These are phyloP conservation scores for Aspidapion aeneum DNA, from an alignment of 2,888 invertebrate genomes.

Conservation along the genomic window DNA sequence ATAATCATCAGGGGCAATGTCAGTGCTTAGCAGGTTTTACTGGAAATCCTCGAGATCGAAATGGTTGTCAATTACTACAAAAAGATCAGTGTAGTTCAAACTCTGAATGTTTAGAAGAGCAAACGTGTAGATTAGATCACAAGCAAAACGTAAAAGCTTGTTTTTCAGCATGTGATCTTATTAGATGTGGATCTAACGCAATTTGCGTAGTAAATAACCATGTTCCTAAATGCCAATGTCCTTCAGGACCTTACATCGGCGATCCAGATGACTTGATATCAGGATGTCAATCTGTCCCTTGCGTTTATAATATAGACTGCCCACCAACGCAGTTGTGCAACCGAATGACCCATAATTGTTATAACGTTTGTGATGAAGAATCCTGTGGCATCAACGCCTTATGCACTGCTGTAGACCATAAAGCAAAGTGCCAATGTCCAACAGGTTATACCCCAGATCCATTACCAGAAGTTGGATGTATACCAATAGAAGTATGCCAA, in stretches of 20 bases:
- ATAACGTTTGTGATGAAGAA: conserved; percentile 75
- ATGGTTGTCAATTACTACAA: conserved; percentile 72
- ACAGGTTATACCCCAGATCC: conserved; percentile 79
- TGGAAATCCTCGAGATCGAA: conserved; percentile 87
- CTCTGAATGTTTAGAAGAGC: conserved; percentile 79
- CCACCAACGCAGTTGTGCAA: conserved; percentile 77
- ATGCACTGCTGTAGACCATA: conserved; percentile 83
- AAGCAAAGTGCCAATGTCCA: conserved; percentile 80
- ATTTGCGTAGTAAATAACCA: conserved; percentile 88
- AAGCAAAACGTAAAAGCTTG: conserved; percentile 61
- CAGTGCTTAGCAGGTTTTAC: conserved; percentile 79
- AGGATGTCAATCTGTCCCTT: conserved; percentile 78
- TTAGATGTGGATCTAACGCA: conserved; percentile 81
- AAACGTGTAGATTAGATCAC: conserved; percentile 65
- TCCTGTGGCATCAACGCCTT: conserved; percentile 85
- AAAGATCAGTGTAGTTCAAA: conserved; percentile 76
- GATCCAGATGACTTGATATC: conserved; percentile 73
- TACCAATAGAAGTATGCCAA: conserved; percentile 65
- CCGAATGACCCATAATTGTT: conserved; percentile 76
- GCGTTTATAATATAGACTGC: conserved; percentile 84
- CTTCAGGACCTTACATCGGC: conserved; percentile 81
- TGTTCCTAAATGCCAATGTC: conserved; percentile 85
- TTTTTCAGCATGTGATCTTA: conserved; percentile 71
- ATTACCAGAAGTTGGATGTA: conserved; percentile 78
- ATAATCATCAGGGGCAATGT: conserved; percentile 72